phyloP scores from a whole-genome alignment of 2,113 vertebrate species.

The Gorilla gorilla region DNA sequence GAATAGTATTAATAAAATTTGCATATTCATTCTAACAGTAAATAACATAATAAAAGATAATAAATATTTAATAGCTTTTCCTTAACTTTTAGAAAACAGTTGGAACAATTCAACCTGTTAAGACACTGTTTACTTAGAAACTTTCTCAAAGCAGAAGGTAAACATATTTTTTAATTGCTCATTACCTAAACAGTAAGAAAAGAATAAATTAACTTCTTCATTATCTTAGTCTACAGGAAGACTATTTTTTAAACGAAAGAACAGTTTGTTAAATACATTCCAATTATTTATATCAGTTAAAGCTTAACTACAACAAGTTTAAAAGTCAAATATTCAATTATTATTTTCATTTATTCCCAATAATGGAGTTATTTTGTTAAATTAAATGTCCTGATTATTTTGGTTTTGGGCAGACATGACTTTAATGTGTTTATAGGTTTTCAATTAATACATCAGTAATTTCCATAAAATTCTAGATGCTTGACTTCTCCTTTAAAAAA shows the following conservation, averaged over 20 bases:
- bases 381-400: neutral
- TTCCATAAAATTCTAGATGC: neutral
- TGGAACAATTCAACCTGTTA: conserved; percentile 61
- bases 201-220: conserved; percentile 48
- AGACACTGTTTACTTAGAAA: conserved; percentile 70
- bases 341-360: conserved; percentile 1
- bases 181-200: conserved; percentile 31
- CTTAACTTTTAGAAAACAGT: conserved; percentile 62
- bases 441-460: neutral
- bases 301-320: neutral
- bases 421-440: neutral
- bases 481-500: neutral
- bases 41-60: conserved; percentile 66
- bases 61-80: conserved; percentile 70
- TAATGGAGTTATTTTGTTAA: neutral
- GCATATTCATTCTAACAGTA: conserved; percentile 66
- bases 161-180: conserved; percentile 25
- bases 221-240: neutral
- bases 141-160: conserved; percentile 64
- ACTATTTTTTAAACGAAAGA: conserved; percentile 1
- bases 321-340: conserved; percentile 21
- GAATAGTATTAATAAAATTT: conserved; percentile 66
- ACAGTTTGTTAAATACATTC: neutral
- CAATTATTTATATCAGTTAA: conserved; percentile 5
- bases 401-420: neutral